Evolutionary conservation across 2,113 vertebrate genomes (phyloP), one percentile per base, ranked within the genome.

Genomic region (Myrmecophaga tridactyla): DNA sequence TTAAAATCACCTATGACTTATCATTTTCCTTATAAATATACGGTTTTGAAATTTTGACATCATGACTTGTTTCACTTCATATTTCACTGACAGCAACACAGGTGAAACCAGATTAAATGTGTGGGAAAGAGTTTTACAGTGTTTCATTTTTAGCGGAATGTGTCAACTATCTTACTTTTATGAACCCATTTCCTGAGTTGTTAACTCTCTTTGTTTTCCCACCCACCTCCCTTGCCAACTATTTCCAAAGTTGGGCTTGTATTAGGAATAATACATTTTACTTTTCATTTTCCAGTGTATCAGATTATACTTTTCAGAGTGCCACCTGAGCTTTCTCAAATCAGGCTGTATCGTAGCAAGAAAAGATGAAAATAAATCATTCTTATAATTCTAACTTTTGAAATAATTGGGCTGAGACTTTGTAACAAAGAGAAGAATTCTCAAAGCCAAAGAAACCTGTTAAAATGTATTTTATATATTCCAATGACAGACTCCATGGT

Each of bases 101-200:
- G 95, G 96, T 87, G 77, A 97, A 85, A 46, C 65, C 51, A n/a
- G 88, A 95, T 87, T 60, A 90, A 90, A 27, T 96, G 93, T 96
- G 90, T 96, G 94, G 96, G 95, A 88, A 94, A 90, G 23, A 51
- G 56, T 69, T 94, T 89, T 29, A 76, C 5, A 85, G 53, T 3
- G 31, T 56, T 92, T 95, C 96, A 95, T 92, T 96, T 94, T 94
- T 90, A 90, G 90, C 11, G 10, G 65, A 73, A 95, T 81, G 58
- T 90, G 93, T 90, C 96, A 96, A 70, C 81, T 58, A 43, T 90
- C 53, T 96, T 86, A 84, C 63, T 53, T 94, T 96, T 84, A 86
- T 53, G n/a, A 94, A 76, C 88, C 11, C 6, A 90, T 96, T 97
- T 95, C 80, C 94, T 94, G 87, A 97, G 76, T 39, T 90, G 80